A percentile compares a stretch with the other conserved stretches of the same genome.
Conservation (phyloP, 2,888 invertebrate species). For the Magallana nippona region DNA sequence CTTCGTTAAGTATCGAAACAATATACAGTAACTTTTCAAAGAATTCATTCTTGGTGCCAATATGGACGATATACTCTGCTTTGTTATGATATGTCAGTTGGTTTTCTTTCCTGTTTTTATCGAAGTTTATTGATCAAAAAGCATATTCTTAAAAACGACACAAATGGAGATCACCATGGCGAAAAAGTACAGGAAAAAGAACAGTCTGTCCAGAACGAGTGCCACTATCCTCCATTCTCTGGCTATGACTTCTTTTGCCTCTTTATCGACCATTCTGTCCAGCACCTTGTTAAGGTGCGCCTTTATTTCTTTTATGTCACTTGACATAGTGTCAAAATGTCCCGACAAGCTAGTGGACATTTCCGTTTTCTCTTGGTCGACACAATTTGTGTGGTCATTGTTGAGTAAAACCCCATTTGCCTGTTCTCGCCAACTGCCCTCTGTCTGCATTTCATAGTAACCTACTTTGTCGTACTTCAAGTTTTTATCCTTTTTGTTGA, state of each 20-base stretch:
- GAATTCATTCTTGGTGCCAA: too few species aligned
- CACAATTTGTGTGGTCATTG: constrained; percentile 26
- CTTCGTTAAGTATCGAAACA: too few species aligned
- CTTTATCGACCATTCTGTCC: constrained; percentile 69
- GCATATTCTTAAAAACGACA: constrained; percentile 68
- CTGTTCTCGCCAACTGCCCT: constrained; percentile 59
- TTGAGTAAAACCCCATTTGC: constrained; percentile 43
- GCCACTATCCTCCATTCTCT: constrained; percentile 78
- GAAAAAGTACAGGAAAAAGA: constrained; percentile 76
- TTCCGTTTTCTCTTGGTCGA: constrained; percentile 40
- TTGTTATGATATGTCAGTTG: too few species aligned
- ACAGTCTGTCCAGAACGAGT: constrained; percentile 76
- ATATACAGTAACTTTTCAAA: too few species aligned
- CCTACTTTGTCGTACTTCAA: constrained; percentile 67
- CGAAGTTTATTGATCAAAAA: neutral
- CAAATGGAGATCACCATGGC: constrained; percentile 75
- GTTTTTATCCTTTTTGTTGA: constrained; percentile 56
- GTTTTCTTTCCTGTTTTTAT: too few species aligned
- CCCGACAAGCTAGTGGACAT: constrained; percentile 44
- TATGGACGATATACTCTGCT: too few species aligned
- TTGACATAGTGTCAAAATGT: constrained; percentile 61
- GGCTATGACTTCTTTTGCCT: constrained; percentile 70
- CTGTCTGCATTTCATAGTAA: constrained; percentile 63
- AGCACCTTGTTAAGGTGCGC: constrained; percentile 68
- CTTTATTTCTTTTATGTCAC: constrained; percentile 75